Base-by-base conservation (phyloP, 2,113 vertebrate genomes). In the Myotis brandtii region DNA sequence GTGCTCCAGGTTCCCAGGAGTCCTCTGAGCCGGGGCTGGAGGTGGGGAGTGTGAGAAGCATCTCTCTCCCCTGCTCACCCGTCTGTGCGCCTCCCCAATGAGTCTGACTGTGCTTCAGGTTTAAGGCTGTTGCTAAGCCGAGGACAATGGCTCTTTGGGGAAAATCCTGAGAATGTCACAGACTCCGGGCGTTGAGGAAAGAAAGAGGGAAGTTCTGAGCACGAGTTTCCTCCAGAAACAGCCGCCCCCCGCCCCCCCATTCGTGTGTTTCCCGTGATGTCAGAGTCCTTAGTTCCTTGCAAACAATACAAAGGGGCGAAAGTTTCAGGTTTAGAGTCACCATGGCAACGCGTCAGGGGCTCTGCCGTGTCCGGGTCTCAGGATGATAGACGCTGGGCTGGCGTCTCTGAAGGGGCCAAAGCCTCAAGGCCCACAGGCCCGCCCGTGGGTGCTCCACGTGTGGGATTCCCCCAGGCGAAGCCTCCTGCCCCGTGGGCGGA, bases 301-400 rank as follows among this genome's bases (percentile, higher is more conserved):
- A 80, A 96, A 96, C 94, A 86, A 64, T 85, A 92, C 69, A 66
- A 21, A 95, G 79, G 66, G 50, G 56, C 93, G 56, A 0, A 4
- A 94, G 94, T 93, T 97, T 96, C 77, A 69, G 97, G 95, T 79
- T 96, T 96, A 27, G 81, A 70, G 94, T 98, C 84, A 56, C 97
- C 17, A 20, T 96, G 92, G 96, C 92, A 96, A 96, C 5, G 0
- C 21, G 40, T 83, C 43, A 46, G 93, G 0, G 97, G 95, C 93
- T 97, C 91, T 66, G 20, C 48, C 11, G 52, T 72, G 79, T 56
- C 89, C 13, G 5, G 62, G 43, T 95, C 82, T 92, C 75, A 56
- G 95, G 2, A 2, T 48, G 89, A 67, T 30, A 32, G 62, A 54
- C 76, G 52, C 16, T 17, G 27, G 54, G 84, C 87, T 48, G 25